Percentiles rank a stretch among this genome's conserved stretches.
These are phyloP conservation scores for Unio delphinus DNA, from an alignment of 2,888 invertebrate genomes.

Conservation along the genomic window DNA sequence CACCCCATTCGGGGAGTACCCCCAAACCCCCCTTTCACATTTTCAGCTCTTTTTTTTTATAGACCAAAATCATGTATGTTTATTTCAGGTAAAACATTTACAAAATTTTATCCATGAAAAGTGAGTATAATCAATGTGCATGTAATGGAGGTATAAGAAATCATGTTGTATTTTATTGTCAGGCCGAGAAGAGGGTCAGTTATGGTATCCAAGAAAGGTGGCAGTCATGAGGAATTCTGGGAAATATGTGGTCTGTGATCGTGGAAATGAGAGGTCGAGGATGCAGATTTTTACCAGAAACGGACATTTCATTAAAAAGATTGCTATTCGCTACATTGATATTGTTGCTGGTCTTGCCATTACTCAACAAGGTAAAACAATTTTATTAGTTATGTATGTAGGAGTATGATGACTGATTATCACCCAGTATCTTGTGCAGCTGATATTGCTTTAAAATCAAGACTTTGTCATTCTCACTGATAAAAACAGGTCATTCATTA, in stretches of 20 bases:
- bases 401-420: neutral
- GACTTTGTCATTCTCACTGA: neutral
- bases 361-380: constrained; percentile 81
- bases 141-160: too few relatives aligned
- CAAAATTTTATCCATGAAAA: too few relatives aligned
- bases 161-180: constrained; percentile 1
- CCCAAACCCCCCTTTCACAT: too few relatives aligned
- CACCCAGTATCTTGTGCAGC: neutral
- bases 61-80: too few relatives aligned
- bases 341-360: constrained; percentile 92
- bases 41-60: too few relatives aligned
- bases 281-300: constrained; percentile 98
- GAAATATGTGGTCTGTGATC: constrained; percentile 90
- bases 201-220: constrained; percentile 98
- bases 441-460: neutral
- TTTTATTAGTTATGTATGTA: neutral
- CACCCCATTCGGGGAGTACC: too few relatives aligned
- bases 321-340: constrained; percentile 79
- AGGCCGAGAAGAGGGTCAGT: constrained; percentile 87
- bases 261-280: constrained; percentile 94
- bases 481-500: too few relatives aligned
- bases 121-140: too few relatives aligned
- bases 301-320: constrained; percentile 95
- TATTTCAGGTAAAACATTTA: too few relatives aligned
- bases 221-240: constrained; percentile 75